Evolutionary conservation across 2,797 vertebrate species (phyloP).

Genomic region (Coregonus suidteri): DNA sequence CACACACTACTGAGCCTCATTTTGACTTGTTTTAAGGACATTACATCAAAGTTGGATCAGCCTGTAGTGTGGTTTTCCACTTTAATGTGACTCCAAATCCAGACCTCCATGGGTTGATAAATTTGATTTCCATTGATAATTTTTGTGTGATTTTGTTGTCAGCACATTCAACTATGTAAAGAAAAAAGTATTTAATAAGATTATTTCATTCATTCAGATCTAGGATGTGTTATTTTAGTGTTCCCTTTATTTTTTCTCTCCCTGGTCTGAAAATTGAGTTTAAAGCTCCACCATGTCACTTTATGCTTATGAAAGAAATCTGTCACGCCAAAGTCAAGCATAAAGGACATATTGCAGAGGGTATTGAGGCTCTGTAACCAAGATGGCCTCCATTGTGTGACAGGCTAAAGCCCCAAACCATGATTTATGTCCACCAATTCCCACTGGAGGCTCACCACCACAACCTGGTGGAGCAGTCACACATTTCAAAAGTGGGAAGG

Average conservation of each 20-base stretch:
- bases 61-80: too few species aligned
- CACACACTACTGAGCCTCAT: too few species aligned
- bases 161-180: too few species aligned
- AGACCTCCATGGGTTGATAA: too few species aligned
- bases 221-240: too few species aligned
- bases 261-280: neutral
- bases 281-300: conserved; percentile 26
- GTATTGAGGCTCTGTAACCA: conserved; percentile 45
- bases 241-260: neutral
- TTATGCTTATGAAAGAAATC: conserved; percentile 34
- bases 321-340: conserved; percentile 22
- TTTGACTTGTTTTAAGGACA: too few species aligned
- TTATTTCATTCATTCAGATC: too few species aligned
- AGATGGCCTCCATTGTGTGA: conserved; percentile 33
- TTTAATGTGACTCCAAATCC: too few species aligned
- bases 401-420: conserved; percentile 44
- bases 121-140: too few species aligned
- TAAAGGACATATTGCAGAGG: conserved; percentile 40
- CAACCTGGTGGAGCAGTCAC: neutral
- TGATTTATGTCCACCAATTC: conserved; percentile 53
- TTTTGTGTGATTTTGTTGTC: too few species aligned
- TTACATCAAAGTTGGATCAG: too few species aligned
- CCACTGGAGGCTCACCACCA: conserved; percentile 8
- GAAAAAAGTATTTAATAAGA: too few species aligned
- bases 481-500: neutral